phyloP scores from a whole-genome alignment of 2,113 vertebrate genomes.

The Apodemus sylvaticus region DNA sequence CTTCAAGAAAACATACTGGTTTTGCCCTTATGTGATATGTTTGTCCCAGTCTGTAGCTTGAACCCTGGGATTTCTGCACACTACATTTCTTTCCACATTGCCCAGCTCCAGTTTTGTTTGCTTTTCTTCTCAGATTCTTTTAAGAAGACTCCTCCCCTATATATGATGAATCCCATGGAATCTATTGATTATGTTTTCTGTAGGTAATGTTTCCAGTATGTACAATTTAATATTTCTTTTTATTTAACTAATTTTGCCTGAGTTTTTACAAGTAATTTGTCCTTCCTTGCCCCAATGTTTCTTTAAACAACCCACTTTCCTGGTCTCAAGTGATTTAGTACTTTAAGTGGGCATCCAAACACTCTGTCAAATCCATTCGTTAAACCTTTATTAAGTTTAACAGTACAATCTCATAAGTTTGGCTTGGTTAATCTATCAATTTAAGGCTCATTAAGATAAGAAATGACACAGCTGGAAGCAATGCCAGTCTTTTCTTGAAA shows the following conservation, averaged over 20 bases:
- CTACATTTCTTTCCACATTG: accelerated
- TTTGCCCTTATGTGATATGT: background rate
- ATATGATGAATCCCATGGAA: background rate
- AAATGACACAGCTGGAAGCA: slow-evolving; percentile 72
- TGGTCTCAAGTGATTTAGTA: slow-evolving; percentile 46
- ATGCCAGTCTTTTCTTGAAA: slow-evolving; percentile 76
- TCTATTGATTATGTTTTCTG: background rate
- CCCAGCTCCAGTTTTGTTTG: background rate
- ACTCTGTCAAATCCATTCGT: slow-evolving; percentile 59
- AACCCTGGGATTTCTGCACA: background rate
- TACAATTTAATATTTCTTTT: background rate
- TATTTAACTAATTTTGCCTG: slow-evolving; percentile 25
- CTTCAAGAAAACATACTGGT: background rate
- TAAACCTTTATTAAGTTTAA: slow-evolving; percentile 74
- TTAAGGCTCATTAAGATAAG: slow-evolving; percentile 81
- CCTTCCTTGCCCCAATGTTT: slow-evolving; percentile 25
- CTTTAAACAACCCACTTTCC: slow-evolving; percentile 47
- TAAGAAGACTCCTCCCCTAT: background rate
- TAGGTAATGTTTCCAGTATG: background rate
- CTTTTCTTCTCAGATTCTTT: background rate
- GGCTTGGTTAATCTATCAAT: slow-evolving; percentile 77
- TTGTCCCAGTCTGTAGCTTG: background rate
- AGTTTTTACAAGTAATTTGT: slow-evolving; percentile 41
- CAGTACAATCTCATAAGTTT: slow-evolving; percentile 67
- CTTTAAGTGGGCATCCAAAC: slow-evolving; percentile 54